phyloP scores from a whole-genome alignment of 1,140 invertebrate genomes.

The Zaprionus nigranus region DNA sequence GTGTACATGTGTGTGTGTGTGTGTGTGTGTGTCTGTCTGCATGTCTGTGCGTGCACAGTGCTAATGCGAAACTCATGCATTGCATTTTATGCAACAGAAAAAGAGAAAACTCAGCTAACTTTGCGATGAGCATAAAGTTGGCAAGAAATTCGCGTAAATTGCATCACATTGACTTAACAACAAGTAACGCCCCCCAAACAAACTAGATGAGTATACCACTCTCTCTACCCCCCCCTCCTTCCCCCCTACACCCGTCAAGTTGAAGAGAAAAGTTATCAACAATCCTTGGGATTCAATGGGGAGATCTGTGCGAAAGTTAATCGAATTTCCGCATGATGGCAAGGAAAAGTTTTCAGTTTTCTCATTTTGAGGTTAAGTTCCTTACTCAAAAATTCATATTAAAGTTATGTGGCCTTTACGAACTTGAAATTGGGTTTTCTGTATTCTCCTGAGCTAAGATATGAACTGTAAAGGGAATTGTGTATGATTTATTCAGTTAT shows the following conservation, averaged over 20 bases:
- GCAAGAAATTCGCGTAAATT: constrained; percentile 18
- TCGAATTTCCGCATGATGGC: neutral
- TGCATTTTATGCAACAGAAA: constrained; percentile 30
- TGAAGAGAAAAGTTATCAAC: neutral
- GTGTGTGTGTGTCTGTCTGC: constrained; percentile 6
- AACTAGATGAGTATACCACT: neutral
- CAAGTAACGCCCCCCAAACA: neutral
- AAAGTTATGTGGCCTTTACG: neutral
- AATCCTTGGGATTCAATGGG: neutral
- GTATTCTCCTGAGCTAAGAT: neutral
- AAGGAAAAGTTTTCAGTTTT: neutral
- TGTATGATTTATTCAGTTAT: neutral
- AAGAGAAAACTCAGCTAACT: constrained; percentile 4
- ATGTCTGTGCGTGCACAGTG: constrained; percentile 6
- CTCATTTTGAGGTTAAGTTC: neutral
- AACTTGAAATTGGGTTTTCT: neutral
- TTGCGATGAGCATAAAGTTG: constrained; percentile 24
- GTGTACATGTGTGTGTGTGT: neutral
- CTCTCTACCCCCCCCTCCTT: neutral
- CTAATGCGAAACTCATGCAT: constrained; percentile 16
- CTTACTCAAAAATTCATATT: neutral
- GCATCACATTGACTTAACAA: constrained; percentile 15
- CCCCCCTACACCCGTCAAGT: too few species aligned
- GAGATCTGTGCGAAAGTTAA: constrained; percentile 3
- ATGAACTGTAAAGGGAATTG: neutral